These are phyloP conservation scores for Holcopasites calliopsidis DNA, from an alignment of 1,140 invertebrate genomes.

Conservation along the genomic window DNA sequence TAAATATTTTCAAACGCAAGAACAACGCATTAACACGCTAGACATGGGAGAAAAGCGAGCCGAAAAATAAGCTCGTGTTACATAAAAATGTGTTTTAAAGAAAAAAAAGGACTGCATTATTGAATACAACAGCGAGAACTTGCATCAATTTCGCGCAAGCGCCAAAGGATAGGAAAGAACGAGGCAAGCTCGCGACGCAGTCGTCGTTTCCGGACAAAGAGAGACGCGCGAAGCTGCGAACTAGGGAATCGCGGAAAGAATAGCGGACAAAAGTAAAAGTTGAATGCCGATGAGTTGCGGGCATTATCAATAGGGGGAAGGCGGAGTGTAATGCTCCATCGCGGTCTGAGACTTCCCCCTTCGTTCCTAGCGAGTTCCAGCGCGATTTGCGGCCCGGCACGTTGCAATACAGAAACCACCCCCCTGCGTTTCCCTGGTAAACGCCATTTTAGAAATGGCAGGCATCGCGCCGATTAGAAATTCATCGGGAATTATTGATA, in stretches of 20 bases:
- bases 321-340: conserved; percentile 53
- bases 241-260: conserved; percentile 14
- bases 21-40: too few relatives aligned
- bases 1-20: too few relatives aligned
- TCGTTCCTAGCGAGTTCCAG: conserved; percentile 14
- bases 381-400: conserved; percentile 32
- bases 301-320: conserved; percentile 54
- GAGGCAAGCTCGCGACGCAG: not conserved
- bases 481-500: conserved; percentile 22
- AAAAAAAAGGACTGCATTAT: too few relatives aligned
- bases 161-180: not conserved
- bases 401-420: conserved; percentile 37
- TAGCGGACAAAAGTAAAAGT: conserved; percentile 35
- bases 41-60: too few relatives aligned
- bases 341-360: conserved; percentile 51
- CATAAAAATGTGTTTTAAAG: too few relatives aligned
- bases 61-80: too few relatives aligned
- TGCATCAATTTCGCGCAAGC: not conserved
- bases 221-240: not conserved
- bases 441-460: conserved; percentile 61
- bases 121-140: too few relatives aligned
- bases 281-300: conserved; percentile 41
- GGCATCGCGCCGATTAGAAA: conserved; percentile 10
- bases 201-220: not conserved
- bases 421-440: conserved; percentile 11